phyloP scores from a whole-genome alignment of 2,888 invertebrate species.

The Muscina levida region DNA sequence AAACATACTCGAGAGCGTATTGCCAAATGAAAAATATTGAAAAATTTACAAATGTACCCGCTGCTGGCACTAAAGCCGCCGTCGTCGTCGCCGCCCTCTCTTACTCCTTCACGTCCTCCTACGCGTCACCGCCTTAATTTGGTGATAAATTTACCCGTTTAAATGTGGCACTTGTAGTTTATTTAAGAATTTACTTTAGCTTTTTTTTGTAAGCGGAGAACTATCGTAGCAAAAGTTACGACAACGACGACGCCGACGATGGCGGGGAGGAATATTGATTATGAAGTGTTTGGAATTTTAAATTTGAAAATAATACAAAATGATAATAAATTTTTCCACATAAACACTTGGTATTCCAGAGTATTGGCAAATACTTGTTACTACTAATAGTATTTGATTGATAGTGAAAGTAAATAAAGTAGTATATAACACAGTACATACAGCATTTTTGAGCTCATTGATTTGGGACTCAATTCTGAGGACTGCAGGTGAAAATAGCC shows the following conservation, averaged over 20 bases:
- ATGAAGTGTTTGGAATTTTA: conserved; percentile 16
- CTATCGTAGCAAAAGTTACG: too few relatives aligned
- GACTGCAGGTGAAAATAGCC: too few relatives aligned
- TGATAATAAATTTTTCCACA: conserved; percentile 2
- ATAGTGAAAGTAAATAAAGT: too few relatives aligned
- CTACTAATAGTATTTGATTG: too few relatives aligned
- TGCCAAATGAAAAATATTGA: conserved; percentile 44
- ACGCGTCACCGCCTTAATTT: conserved; percentile 50
- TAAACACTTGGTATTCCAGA: too few relatives aligned
- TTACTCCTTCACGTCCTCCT: neutral
- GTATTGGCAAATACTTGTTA: too few relatives aligned
- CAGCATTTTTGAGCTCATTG: too few relatives aligned
- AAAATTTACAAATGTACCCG: conserved; percentile 30
- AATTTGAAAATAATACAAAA: conserved; percentile 5
- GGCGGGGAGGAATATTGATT: neutral
- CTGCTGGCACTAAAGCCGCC: too few relatives aligned
- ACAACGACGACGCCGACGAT: neutral
- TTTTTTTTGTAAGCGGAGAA: too few relatives aligned
- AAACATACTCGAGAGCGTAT: conserved; percentile 15
- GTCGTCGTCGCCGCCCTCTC: neutral
- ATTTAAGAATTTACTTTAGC: too few relatives aligned
- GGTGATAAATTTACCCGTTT: conserved; percentile 51
- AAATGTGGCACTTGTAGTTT: conserved; percentile 32
- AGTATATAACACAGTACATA: too few relatives aligned
- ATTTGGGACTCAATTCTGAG: too few relatives aligned